Conservation (phyloP, 1,140 invertebrate species). For the Xylocopa sonorina region DNA sequence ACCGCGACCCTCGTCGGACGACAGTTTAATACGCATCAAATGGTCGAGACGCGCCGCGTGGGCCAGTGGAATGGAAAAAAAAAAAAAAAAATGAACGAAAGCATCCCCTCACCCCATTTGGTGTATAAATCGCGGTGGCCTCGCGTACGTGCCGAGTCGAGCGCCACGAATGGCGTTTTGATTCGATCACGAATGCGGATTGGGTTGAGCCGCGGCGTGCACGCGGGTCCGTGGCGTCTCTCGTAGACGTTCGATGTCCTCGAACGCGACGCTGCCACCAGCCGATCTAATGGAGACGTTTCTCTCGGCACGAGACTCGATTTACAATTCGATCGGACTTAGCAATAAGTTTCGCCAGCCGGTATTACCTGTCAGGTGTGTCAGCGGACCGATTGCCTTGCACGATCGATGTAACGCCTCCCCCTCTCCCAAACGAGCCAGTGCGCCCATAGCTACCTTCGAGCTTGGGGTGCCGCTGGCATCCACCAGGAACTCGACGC, state of each 20-base stretch:
- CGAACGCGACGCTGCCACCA: background rate
- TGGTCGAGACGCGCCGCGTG: background rate
- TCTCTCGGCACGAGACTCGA: slow-evolving; percentile 57
- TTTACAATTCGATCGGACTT: slow-evolving; percentile 67
- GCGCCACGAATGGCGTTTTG: slow-evolving; percentile 43
- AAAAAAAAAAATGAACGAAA: background rate
- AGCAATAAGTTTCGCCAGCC: slow-evolving; percentile 63
- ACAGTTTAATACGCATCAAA: slow-evolving; percentile 51
- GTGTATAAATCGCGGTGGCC: slow-evolving; percentile 24
- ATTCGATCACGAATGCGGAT: slow-evolving; percentile 38
- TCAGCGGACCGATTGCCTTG: slow-evolving; percentile 59
- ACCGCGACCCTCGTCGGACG: slow-evolving; percentile 25
- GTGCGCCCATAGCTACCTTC: background rate
- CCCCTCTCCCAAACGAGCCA: slow-evolving; percentile 16
- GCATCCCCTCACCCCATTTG: background rate
- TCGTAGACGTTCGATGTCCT: slow-evolving; percentile 4
- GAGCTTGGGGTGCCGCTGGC: background rate
- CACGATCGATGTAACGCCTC: slow-evolving; percentile 50
- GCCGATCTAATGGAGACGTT: slow-evolving; percentile 64
- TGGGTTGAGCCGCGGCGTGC: background rate
- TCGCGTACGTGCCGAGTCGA: slow-evolving; percentile 31
- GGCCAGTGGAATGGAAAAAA: background rate
- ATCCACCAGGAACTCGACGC: slow-evolving; percentile 50
- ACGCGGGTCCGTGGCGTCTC: background rate
- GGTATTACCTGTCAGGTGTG: slow-evolving; percentile 68